Percentiles rank a stretch among this genome's conserved stretches.
phyloP scores from a whole-genome alignment of 2,797 vertebrate species.

The Sebastes jordani region DNA sequence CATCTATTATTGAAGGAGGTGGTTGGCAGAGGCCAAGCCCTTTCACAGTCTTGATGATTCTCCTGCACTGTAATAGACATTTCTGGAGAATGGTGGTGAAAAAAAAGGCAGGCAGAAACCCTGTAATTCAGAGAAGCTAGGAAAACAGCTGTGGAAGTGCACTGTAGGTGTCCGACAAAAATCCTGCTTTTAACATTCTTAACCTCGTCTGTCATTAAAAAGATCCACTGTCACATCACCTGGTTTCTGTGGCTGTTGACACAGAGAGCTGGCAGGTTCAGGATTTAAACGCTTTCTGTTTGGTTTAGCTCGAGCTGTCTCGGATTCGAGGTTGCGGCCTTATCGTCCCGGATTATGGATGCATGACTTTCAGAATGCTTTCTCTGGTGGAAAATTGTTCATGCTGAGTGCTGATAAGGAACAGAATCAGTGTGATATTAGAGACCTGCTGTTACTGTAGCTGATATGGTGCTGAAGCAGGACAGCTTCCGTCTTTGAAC shows the following conservation, averaged over 20 bases:
- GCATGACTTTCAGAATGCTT: conserved; percentile 67
- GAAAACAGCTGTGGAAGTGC: conserved; percentile 66
- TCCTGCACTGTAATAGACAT: conserved; percentile 60
- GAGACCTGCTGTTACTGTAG: conserved; percentile 67
- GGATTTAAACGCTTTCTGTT: conserved; percentile 42
- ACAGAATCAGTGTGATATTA: conserved; percentile 63
- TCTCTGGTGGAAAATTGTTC: conserved; percentile 60
- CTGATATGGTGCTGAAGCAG: conserved; percentile 57
- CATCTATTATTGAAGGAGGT: conserved; percentile 80
- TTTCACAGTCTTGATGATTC: conserved; percentile 67
- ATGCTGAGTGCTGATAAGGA: conserved; percentile 72
- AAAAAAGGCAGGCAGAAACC: conserved; percentile 48
- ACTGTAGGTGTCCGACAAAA: background rate
- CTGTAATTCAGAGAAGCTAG: conserved; percentile 69
- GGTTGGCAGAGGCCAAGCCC: conserved; percentile 64
- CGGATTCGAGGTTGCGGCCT: conserved; percentile 43
- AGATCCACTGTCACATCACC: conserved; percentile 69
- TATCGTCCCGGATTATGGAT: conserved; percentile 64
- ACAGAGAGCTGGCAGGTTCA: conserved; percentile 10
- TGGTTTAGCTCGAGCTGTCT: conserved; percentile 36
- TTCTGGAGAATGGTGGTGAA: conserved; percentile 39
- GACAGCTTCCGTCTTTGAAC: conserved; percentile 72
- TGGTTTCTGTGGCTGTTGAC: conserved; percentile 59
- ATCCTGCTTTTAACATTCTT: conserved; percentile 81
- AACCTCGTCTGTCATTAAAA: conserved; percentile 77